A percentile compares a stretch with the other conserved stretches of the same genome.
Evolutionary conservation across 1,140 invertebrate genomes (phyloP).

Genomic region (Teleogryllus occipitalis): DNA sequence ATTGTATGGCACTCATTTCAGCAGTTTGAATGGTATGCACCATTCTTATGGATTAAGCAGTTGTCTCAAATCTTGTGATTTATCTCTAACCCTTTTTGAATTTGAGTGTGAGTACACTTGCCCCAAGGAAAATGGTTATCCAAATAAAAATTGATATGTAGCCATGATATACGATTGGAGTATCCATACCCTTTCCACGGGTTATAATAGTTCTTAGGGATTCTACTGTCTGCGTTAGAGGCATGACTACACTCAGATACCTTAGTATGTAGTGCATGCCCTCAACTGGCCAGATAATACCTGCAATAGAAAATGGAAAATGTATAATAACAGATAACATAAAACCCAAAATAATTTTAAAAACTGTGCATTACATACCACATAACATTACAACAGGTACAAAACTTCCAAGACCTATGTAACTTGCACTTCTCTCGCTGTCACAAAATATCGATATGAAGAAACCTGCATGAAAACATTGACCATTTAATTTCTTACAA

Average conservation of each 20-base stretch:
- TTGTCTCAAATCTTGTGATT: no score
- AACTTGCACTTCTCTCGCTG: slow-evolving; percentile 23
- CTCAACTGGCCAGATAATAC: slow-evolving; percentile 21
- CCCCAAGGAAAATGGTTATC: slow-evolving; percentile 17
- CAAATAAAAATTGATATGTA: slow-evolving; percentile 19
- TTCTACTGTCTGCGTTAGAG: slow-evolving; percentile 17
- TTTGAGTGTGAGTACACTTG: slow-evolving; percentile 16
- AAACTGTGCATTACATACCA: slow-evolving; percentile 16
- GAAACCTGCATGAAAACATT: slow-evolving; percentile 15
- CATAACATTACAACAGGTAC: slow-evolving; percentile 23
- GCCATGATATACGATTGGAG: slow-evolving; percentile 19
- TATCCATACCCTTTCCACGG: slow-evolving; percentile 11
- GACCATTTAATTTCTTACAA: no score
- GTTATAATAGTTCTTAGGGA: slow-evolving; percentile 17
- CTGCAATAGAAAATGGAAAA: not conserved
- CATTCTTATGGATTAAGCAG: no score
- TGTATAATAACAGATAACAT: not conserved
- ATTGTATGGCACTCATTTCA: no score
- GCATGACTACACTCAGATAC: slow-evolving; percentile 14
- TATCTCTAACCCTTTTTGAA: slow-evolving; percentile 18
- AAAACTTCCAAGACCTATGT: slow-evolving; percentile 24
- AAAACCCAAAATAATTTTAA: not conserved
- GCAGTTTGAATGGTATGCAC: no score
- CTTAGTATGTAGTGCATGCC: slow-evolving; percentile 18
- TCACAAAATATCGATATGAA: slow-evolving; percentile 22